Evolutionary conservation across 2,888 invertebrate genomes (phyloP).

Genomic region (Cetonia aurata): DNA sequence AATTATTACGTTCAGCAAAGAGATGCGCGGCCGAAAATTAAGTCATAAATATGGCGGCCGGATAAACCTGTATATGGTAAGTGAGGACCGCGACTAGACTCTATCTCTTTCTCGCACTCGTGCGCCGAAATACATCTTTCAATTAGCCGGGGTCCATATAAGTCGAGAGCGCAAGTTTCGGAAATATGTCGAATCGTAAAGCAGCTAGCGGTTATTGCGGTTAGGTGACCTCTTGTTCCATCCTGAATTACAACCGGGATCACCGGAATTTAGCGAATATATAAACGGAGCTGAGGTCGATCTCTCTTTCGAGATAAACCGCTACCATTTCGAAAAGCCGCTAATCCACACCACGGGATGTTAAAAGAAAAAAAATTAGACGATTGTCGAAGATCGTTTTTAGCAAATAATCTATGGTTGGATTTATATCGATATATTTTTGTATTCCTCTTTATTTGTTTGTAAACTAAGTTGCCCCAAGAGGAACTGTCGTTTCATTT

Average conservation of each 20-base stretch:
- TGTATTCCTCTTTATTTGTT: too few species aligned
- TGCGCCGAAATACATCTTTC: slow-evolving; percentile 39
- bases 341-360: too few species aligned
- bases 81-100: slow-evolving; percentile 6
- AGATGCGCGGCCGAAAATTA: slow-evolving; percentile 37
- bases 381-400: too few species aligned
- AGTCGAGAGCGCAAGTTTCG: slow-evolving; percentile 41
- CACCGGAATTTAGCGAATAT: slow-evolving; percentile 44
- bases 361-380: too few species aligned
- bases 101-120: slow-evolving; percentile 25
- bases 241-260: slow-evolving; percentile 45
- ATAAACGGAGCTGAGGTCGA: slow-evolving; percentile 9
- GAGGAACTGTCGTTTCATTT: too few species aligned
- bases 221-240: slow-evolving; percentile 48
- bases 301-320: slow-evolving; percentile 15
- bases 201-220: slow-evolving; percentile 47
- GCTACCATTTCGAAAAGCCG: background rate
- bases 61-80: slow-evolving; percentile 39
- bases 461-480: too few species aligned
- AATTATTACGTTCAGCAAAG: slow-evolving; percentile 31
- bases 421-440: too few species aligned
- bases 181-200: slow-evolving; percentile 44
- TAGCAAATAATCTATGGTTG: too few species aligned
- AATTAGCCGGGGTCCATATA: slow-evolving; percentile 40
- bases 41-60: slow-evolving; percentile 37